Evolutionary conservation across 1,140 invertebrate genomes (phyloP).

Genomic region (Hyles euphorbiae): DNA sequence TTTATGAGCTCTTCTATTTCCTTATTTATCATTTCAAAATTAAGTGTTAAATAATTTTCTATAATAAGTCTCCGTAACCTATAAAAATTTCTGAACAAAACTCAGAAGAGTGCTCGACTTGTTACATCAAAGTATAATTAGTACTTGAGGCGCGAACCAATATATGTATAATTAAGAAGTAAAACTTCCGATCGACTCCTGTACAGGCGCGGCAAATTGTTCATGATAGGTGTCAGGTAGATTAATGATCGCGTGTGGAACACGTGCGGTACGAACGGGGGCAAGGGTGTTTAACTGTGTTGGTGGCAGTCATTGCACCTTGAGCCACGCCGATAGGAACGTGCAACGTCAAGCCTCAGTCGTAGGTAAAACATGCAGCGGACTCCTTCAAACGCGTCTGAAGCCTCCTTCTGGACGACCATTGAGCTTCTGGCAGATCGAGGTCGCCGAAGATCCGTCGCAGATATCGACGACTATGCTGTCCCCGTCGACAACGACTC

Average conservation of each 20-base stretch:
- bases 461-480: constrained; percentile 44
- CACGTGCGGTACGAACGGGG: constrained; percentile 40
- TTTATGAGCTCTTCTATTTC: no score
- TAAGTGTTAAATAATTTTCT: no score
- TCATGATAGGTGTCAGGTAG: constrained; percentile 51
- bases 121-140: no score
- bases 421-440: constrained; percentile 70
- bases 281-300: constrained; percentile 38
- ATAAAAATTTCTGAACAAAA: neutral
- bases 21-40: no score
- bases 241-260: constrained; percentile 69
- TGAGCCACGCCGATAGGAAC: constrained; percentile 43
- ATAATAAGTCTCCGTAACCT: neutral
- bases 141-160: neutral
- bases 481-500: constrained; percentile 20
- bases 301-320: constrained; percentile 68
- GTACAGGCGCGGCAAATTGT: constrained; percentile 39
- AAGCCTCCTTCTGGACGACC: constrained; percentile 71
- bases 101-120: no score
- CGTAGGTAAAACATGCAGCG: constrained; percentile 49
- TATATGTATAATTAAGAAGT: neutral
- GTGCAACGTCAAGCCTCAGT: constrained; percentile 31
- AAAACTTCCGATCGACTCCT: constrained; percentile 34
- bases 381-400: constrained; percentile 53
- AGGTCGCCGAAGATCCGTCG: constrained; percentile 47